Percentiles rank a stretch among this genome's conserved stretches.
Evolutionary conservation across 2,888 invertebrate genomes (phyloP).

Genomic region (Melanchra persicariae): DNA sequence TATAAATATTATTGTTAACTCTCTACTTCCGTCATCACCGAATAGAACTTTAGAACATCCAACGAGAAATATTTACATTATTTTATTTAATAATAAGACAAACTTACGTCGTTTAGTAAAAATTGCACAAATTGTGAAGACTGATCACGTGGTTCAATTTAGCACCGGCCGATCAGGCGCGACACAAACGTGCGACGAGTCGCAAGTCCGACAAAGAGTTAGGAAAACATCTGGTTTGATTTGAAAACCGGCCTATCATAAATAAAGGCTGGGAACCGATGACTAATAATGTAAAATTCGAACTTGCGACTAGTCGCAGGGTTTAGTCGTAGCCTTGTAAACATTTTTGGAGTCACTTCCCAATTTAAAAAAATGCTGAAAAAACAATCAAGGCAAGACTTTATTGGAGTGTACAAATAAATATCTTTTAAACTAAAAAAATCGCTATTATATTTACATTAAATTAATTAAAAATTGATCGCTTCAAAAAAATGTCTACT

Average conservation of each 20-base stretch:
- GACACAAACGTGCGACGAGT: slow-evolving; percentile 43
- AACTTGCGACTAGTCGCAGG: slow-evolving; percentile 41
- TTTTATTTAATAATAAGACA: slow-evolving; percentile 61
- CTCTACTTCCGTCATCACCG: not conserved
- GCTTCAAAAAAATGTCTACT: slow-evolving; percentile 70
- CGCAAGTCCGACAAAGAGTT: slow-evolving; percentile 1
- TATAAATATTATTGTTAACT: not conserved
- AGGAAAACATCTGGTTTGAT: not conserved
- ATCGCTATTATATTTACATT: slow-evolving; percentile 71
- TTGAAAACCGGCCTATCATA: not conserved
- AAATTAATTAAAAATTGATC: slow-evolving; percentile 66
- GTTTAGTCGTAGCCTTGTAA: slow-evolving; percentile 34
- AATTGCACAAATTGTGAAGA: slow-evolving; percentile 65
- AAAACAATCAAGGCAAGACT: slow-evolving; percentile 60
- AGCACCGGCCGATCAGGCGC: slow-evolving; percentile 66
- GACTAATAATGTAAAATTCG: not conserved
- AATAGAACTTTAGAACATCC: slow-evolving; percentile 46
- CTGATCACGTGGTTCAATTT: slow-evolving; percentile 63
- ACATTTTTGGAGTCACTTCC: slow-evolving; percentile 45
- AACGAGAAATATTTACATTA: slow-evolving; percentile 57
- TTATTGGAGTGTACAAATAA: slow-evolving; percentile 65
- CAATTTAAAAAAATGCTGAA: slow-evolving; percentile 46
- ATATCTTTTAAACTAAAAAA: slow-evolving; percentile 61
- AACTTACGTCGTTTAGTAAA: slow-evolving; percentile 60
- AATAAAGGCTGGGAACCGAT: slow-evolving; percentile 6